phyloP scores from a whole-genome alignment of 2,797 vertebrate genomes.

The Bryconaethiops microstoma region DNA sequence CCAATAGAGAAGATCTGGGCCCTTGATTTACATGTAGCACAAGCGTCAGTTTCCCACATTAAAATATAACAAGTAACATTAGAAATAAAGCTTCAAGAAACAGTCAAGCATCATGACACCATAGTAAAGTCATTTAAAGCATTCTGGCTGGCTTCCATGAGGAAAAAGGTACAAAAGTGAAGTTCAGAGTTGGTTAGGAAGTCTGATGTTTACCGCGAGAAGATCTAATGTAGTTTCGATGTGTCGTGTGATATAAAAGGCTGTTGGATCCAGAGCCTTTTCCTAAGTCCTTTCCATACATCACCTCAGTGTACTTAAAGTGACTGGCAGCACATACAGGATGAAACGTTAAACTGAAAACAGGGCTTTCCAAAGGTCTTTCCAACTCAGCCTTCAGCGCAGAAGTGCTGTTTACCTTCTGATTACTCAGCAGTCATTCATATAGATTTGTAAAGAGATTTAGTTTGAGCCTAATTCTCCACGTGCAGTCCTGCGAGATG shows the following conservation, averaged over 20 bases:
- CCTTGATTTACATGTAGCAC: too few relatives aligned
- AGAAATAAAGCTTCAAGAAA: too few relatives aligned
- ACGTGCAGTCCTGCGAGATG: not conserved
- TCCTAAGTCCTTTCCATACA: not conserved
- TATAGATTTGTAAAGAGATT: not conserved
- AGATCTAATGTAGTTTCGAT: not conserved
- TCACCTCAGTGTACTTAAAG: not conserved
- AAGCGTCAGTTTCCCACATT: too few relatives aligned
- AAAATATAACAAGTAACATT: too few relatives aligned
- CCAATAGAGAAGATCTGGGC: too few relatives aligned
- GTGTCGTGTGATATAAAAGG: not conserved
- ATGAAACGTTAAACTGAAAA: not conserved
- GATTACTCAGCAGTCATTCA: not conserved
- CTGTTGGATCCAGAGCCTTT: not conserved
- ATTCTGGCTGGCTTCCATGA: too few relatives aligned
- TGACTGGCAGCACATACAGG: not conserved
- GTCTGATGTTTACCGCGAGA: not conserved
- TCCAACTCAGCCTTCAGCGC: not conserved
- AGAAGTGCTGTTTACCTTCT: not conserved
- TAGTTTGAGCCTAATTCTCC: not conserved
- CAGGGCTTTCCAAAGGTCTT: slow-evolving; percentile 1
- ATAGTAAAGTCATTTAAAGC: too few relatives aligned
- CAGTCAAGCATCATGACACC: too few relatives aligned
- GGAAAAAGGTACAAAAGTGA: too few relatives aligned
- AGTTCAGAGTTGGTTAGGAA: too few relatives aligned